A percentile compares a stretch with the other conserved stretches of the same genome.
These are phyloP conservation scores for Tetramorium parvispinum DNA, from an alignment of 1,140 invertebrate genomes.

Conservation along the genomic window DNA sequence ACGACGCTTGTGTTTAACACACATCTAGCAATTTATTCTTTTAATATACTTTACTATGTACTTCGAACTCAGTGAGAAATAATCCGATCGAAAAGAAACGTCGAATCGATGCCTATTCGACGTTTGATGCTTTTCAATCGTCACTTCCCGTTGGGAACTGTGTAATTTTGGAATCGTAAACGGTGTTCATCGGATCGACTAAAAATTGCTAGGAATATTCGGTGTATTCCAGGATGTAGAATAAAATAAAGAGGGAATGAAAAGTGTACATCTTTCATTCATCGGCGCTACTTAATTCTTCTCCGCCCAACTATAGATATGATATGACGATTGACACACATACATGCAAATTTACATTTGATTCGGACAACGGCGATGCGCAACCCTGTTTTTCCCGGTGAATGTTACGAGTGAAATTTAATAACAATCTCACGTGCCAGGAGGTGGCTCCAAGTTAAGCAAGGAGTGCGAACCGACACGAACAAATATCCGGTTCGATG, in stretches of 20 bases:
- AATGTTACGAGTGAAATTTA: conserved; percentile 22
- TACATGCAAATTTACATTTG: conserved; percentile 25
- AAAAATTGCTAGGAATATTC: neutral
- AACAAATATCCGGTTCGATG: neutral
- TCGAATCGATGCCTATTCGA: too few relatives aligned
- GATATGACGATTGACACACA: neutral
- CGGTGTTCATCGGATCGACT: neutral
- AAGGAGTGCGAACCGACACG: neutral
- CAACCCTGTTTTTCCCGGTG: conserved; percentile 52
- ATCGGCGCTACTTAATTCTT: neutral
- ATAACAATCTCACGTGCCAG: neutral
- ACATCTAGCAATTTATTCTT: neutral
- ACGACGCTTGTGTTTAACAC: neutral
- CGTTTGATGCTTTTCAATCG: too few relatives aligned
- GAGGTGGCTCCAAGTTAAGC: neutral
- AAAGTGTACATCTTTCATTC: neutral
- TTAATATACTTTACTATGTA: neutral
- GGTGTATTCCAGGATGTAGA: neutral
- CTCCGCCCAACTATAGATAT: neutral
- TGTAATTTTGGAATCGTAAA: neutral
- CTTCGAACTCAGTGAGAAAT: too few relatives aligned
- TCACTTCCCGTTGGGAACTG: neutral
- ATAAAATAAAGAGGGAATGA: neutral
- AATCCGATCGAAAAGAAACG: too few relatives aligned
- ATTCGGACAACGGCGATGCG: neutral